Evolutionary conservation across 2,888 invertebrate species (phyloP).

Genomic region (Clepsis dumicolana): DNA sequence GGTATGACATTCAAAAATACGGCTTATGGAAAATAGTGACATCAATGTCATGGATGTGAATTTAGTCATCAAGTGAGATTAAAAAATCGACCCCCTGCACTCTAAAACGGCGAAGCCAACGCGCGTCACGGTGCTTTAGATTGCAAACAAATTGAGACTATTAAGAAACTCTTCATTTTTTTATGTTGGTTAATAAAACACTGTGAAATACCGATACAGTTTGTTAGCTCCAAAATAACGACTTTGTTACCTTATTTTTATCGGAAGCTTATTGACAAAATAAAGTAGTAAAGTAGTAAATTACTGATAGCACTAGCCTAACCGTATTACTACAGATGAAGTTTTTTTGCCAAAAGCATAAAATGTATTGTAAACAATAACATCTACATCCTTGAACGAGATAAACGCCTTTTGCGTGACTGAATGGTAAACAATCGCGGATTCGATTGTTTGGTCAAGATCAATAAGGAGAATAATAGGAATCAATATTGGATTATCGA

Average conservation of each 20-base stretch:
- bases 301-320: neutral
- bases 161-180: too few species aligned
- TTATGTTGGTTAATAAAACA: too few species aligned
- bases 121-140: too few species aligned
- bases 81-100: too few species aligned
- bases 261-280: constrained; percentile 8
- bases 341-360: neutral
- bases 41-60: too few species aligned
- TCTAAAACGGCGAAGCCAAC: too few species aligned
- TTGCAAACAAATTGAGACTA: too few species aligned
- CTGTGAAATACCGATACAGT: neutral
- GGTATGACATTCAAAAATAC: too few species aligned
- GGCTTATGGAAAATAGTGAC: too few species aligned
- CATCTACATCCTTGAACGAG: neutral
- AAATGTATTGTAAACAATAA: neutral
- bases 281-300: neutral
- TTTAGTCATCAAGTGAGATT: too few species aligned
- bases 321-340: neutral
- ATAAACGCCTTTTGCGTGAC: constrained; percentile 2
- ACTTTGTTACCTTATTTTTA: neutral
- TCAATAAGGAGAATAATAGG: neutral
- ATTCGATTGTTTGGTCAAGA: constrained; percentile 6
- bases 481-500: neutral
- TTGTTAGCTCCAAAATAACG: neutral
- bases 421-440: neutral